Evolutionary conservation across 2,888 invertebrate species (phyloP), one percentile per base, ranked within the genome.

Genomic region (Suillia variegata): DNA sequence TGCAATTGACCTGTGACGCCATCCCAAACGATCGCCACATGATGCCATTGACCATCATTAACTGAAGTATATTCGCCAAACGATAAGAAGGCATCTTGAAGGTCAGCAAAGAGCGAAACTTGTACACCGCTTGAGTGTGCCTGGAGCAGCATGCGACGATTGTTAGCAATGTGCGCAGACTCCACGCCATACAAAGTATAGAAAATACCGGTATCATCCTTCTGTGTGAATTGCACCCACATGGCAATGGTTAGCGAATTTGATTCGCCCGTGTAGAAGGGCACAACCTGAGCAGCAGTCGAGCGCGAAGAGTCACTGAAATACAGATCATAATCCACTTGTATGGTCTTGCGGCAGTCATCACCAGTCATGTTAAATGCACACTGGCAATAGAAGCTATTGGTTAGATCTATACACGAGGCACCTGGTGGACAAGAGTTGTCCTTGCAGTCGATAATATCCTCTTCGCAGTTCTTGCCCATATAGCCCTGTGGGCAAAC

Each of bases 31-130:
- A 98, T 86, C 38, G 95, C 94, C 26, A 96, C 89, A 75, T 96
- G 96, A 84, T 97, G 96, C 97, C 97, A 97, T 77, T 94, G 94
- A 2, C 96, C 96, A 75, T 97, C 96, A 75, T 96, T 97, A 18
- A 97, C 90, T 0, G 94, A 94, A 1, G 96, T 93, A 71, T 93
- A 95, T 81, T 94, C 93, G 55, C 93, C 88, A 82, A 95, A 96
- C 69, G 94, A 92, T 45, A 96, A 83, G 83, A 95, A 96, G 1
- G 94, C 92, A 74, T 95, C 94, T 81, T 93, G 92, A 10, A 93
- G 83, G 76, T 95, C 93, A 26, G 91, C 88, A 86, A 96, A 95
- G 18, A 97, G 82, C 0, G 94, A 94, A 15, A 97, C 89, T 81
- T 94, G 92, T 2, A 96, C 92, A n/a, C 96, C 96, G 69, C 92